phyloP scores from a whole-genome alignment of 2,888 invertebrate species.

The Pachydiplax longipennis region DNA sequence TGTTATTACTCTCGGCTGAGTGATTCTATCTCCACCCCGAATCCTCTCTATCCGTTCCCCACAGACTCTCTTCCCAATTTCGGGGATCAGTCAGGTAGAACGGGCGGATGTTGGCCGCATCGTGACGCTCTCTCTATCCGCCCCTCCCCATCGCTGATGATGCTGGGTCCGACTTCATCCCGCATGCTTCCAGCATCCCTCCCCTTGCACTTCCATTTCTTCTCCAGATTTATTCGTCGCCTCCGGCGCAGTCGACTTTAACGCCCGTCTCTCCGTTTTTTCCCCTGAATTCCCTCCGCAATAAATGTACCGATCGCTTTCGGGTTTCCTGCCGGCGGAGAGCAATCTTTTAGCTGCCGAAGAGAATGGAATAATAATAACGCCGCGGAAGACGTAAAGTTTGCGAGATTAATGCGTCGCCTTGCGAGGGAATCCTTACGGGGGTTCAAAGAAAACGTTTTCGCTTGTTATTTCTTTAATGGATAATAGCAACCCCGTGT shows the following conservation, averaged over 20 bases:
- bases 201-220: neutral
- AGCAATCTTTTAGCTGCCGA: too few relatives aligned
- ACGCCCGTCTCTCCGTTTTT: neutral
- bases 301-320: too few relatives aligned
- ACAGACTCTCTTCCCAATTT: constrained; percentile 12
- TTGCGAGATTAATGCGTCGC: too few relatives aligned
- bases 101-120: constrained; percentile 22
- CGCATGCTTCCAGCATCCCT: neutral
- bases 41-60: neutral
- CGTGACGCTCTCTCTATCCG: neutral
- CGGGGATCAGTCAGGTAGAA: constrained; percentile 13
- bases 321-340: too few relatives aligned
- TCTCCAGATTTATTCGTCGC: neutral
- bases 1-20: neutral
- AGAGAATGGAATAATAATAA: too few relatives aligned
- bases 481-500: too few relatives aligned
- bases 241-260: neutral
- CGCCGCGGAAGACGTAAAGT: too few relatives aligned
- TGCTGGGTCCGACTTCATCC: neutral
- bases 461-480: too few relatives aligned
- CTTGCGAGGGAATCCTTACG: too few relatives aligned
- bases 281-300: neutral
- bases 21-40: neutral
- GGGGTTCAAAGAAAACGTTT: too few relatives aligned
- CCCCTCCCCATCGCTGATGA: neutral